A percentile compares a stretch with the other conserved stretches of the same genome.
These are phyloP conservation scores for Herminia tarsipennalis DNA, from an alignment of 2,888 invertebrate species.

Conservation along the genomic window DNA sequence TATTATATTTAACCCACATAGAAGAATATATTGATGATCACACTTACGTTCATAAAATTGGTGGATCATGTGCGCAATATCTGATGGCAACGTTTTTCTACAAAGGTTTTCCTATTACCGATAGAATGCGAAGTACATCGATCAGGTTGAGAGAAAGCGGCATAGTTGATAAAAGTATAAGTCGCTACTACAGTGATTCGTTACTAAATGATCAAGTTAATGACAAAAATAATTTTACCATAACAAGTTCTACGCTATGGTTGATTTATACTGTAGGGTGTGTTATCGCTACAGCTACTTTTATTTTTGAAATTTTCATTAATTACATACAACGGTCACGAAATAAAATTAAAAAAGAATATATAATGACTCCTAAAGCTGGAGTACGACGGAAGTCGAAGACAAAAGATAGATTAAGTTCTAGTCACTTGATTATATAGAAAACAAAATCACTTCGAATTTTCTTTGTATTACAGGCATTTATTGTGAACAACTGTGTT, in stretches of 20 bases:
- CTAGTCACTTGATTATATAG: too few relatives aligned
- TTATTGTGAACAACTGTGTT: too few relatives aligned
- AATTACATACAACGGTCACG: too few relatives aligned
- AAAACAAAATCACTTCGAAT: too few relatives aligned
- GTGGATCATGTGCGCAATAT: too few relatives aligned
- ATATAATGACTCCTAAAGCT: neutral
- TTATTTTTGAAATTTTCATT: constrained; percentile 9
- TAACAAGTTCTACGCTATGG: neutral
- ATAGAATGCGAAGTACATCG: neutral
- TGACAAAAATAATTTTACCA: too few relatives aligned
- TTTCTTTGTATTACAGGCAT: too few relatives aligned
- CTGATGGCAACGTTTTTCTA: constrained; percentile 8
- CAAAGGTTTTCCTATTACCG: constrained; percentile 19
- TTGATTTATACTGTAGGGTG: neutral
- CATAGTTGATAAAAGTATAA: constrained; percentile 1
- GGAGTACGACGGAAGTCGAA: too few relatives aligned
- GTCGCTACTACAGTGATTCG: neutral
- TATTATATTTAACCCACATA: neutral
- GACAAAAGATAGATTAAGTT: too few relatives aligned
- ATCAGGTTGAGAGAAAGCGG: constrained; percentile 9
- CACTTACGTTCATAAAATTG: too few relatives aligned
- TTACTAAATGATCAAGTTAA: too few relatives aligned
- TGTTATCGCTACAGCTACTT: neutral
- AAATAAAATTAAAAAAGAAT: too few relatives aligned
- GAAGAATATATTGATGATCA: neutral